A percentile compares a stretch with the other conserved stretches of the same genome.
phyloP scores from a whole-genome alignment of 2,888 invertebrate species.

The Aphodius sticticus region DNA sequence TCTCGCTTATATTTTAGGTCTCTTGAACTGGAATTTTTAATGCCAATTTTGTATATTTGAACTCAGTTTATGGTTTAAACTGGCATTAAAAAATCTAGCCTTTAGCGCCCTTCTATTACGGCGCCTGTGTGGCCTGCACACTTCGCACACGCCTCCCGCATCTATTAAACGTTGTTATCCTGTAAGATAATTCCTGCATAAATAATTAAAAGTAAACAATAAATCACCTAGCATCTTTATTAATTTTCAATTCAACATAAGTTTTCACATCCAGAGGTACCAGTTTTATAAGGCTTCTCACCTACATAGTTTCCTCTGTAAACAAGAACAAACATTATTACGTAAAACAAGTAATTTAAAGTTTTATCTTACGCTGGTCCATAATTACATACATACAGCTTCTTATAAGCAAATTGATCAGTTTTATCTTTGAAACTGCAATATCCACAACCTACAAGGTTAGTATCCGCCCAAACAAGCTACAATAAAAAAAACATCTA shows the following conservation, averaged over 20 bases:
- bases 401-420: slow-evolving; percentile 9
- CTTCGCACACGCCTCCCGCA: no score
- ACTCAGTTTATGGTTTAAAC: no score
- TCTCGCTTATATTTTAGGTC: no score
- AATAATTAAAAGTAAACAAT: neutral
- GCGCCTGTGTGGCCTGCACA: no score
- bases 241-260: slow-evolving; percentile 13
- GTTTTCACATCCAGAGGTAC: slow-evolving; percentile 17
- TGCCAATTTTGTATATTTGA: no score
- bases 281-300: slow-evolving; percentile 10
- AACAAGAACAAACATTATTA: neutral
- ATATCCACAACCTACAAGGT: slow-evolving; percentile 19
- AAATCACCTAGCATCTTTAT: neutral
- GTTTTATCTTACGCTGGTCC: slow-evolving; percentile 11
- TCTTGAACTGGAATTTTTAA: no score
- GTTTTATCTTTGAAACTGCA: neutral
- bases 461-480: slow-evolving; percentile 16
- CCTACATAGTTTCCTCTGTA: slow-evolving; percentile 15
- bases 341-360: no score
- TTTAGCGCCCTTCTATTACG: no score
- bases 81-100: no score
- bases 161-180: no score
- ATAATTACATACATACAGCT: slow-evolving; percentile 19
- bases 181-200: no score
- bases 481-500: neutral